phyloP scores from a whole-genome alignment of 1,140 invertebrate species.

The Drosophila santomea region DNA sequence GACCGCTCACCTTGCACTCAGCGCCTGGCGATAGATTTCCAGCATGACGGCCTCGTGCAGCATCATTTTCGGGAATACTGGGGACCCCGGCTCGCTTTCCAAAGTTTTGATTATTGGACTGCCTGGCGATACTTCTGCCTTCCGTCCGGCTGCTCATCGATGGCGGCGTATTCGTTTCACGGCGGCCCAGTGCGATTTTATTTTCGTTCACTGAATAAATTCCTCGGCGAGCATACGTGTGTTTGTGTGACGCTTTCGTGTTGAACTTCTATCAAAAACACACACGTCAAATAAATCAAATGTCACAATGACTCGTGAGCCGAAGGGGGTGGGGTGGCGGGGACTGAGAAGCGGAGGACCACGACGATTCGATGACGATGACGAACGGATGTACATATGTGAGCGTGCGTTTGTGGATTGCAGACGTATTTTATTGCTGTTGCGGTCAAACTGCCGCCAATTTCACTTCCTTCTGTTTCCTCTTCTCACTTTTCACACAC shows the following conservation, averaged over 20 bases:
- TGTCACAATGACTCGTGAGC: slow-evolving; percentile 74
- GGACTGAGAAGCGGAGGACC: background rate
- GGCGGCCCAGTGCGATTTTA: slow-evolving; percentile 41
- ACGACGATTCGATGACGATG: slow-evolving; percentile 67
- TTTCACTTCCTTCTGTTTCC: slow-evolving; percentile 61
- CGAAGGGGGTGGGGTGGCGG: background rate
- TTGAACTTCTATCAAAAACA: slow-evolving; percentile 84
- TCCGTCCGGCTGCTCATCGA: slow-evolving; percentile 57
- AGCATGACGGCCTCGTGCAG: slow-evolving; percentile 85
- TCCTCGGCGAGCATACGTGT: slow-evolving; percentile 53
- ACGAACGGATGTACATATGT: slow-evolving; percentile 60
- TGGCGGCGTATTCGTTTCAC: slow-evolving; percentile 33
- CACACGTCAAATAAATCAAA: slow-evolving; percentile 85
- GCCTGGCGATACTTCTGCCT: slow-evolving; percentile 13
- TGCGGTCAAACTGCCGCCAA: slow-evolving; percentile 81
- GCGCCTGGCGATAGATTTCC: slow-evolving; percentile 84
- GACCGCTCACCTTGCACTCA: slow-evolving; percentile 82
- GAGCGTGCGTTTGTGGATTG: slow-evolving; percentile 46
- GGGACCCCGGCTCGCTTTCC: slow-evolving; percentile 2
- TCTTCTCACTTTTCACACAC: slow-evolving; percentile 25
- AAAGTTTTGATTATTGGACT: slow-evolving; percentile 21
- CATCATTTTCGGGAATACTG: slow-evolving; percentile 77
- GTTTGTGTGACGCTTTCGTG: slow-evolving; percentile 76
- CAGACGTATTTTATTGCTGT: slow-evolving; percentile 45
- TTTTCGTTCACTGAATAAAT: slow-evolving; percentile 67